Evolutionary conservation across 2,113 vertebrate species (phyloP), one percentile per base, ranked within the genome.

Genomic region (Odontophorus gujanensis): DNA sequence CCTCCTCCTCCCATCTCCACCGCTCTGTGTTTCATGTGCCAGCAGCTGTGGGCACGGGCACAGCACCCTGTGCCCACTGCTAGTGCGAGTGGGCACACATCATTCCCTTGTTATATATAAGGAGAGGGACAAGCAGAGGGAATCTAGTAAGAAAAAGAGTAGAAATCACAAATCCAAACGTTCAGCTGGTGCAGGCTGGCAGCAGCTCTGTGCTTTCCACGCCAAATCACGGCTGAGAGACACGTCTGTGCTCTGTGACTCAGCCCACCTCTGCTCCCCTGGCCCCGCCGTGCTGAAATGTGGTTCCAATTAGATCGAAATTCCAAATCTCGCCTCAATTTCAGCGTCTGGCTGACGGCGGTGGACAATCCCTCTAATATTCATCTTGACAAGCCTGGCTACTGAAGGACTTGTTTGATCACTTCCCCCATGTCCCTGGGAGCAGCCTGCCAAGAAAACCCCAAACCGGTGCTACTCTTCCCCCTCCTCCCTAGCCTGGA

Each of bases 351-450:
- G 93, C 90, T 91, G 93, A 86, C 81, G 77, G 95, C 95, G 79
- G 86, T 57, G 93, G 94, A 95, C 94, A 93, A 93, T 85, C 94
- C 94, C 69, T 88, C 96, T 78, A 92, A 92, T 88, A 95, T 86
- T 76, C 93, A 3, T 95, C 95, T 84, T 92, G 92, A 93, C 90
- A 92, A 88, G 93, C 69, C 92, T 95, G 87, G 94, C 94, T 97
- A 95, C 95, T 94, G 87, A 87, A 96, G 88, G 93, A 81, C 90
- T 95, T 87, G 91, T 92, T 96, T 97, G 91, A 95, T 95, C 92
- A 82, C 28, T 93, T 93, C 78, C 58, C 91, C 74, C 2, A 0
- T 50, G 95, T 95, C 77, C 91, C 81, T 40, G 5, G 89, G 63
- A 95, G 87, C 77, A 79, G 89, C 69, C 91, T 85, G 89, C 96